Base-by-base conservation (phyloP, 2,888 invertebrate species). In the Axea sp. region DNA sequence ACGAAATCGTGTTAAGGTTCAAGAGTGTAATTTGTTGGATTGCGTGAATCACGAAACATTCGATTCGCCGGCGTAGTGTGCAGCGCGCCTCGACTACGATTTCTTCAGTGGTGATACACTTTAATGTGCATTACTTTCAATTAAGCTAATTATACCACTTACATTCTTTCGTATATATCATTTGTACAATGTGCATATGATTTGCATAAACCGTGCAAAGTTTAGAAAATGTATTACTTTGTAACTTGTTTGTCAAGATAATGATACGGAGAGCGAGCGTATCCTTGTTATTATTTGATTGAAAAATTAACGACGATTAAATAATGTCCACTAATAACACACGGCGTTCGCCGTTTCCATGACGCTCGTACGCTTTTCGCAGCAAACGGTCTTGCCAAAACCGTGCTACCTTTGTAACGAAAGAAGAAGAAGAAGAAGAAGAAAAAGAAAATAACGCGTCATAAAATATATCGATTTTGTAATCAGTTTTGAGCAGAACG, bases 41-140 rank as follows among this genome's bases (percentile, higher is more conserved):
- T 67, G 76, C 76, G 76, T 76, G 76, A 76, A 76, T 76, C 69
- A 69, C 69, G 65, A 65, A 76, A 69, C 65, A 12, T 43, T 69
- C 39, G 68, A 62, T 67, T 67, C 37, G 49, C 55, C 8, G n/a
- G n/a, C n/a, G n/a, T n/a, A 53, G 33, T 55, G 11, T 2, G 43
- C 68, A 37, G 28, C 45, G 64, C 41, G 62, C 59, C 39, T 60
- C 43, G 53, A 28, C 39, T 33, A 31, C 62, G 51, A 73, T 73
- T 73, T 76, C 64, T 71, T 59, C 64, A 73, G 68, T 55, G 72
- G 68, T 65, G 55, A 68, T 74, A 76, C 68, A 72, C 65, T 67
- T 71, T 72, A 74, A 67, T 59, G 67, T 59, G 60, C 49, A 74
- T 74, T 72, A 74, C 71, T 68, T 72, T 76, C 65, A 76, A 76